Percentiles rank a stretch among this genome's conserved stretches.
Conservation (phyloP, 2,113 vertebrate genomes). For the Psittacus erithacus region DNA sequence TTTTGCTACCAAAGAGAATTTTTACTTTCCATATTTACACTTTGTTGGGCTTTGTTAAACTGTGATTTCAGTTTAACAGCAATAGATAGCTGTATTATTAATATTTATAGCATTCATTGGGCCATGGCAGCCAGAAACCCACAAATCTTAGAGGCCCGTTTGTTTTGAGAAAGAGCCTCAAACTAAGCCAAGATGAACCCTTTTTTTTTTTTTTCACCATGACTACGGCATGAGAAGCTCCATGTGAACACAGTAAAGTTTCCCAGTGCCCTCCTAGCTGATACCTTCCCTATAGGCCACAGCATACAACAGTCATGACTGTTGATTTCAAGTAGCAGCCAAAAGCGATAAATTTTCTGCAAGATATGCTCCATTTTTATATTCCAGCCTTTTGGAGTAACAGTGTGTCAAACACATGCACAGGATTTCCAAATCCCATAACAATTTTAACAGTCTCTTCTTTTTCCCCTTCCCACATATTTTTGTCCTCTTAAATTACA, state of each 20-base stretch:
- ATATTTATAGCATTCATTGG: not conserved
- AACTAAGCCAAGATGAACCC: not conserved
- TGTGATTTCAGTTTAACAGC: not conserved
- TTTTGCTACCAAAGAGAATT: not conserved
- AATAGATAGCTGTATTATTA: not conserved
- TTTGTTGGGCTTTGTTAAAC: not conserved
- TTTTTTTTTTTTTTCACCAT: not conserved
- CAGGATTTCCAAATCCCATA: slow-evolving; percentile 11
- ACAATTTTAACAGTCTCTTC: not conserved
- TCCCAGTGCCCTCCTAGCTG: not conserved
- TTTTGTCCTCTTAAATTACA: not conserved
- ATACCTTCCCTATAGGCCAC: not conserved
- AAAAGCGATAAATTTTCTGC: not conserved
- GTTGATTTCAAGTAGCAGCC: not conserved
- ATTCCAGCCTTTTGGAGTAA: not conserved
- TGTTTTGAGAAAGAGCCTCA: not conserved
- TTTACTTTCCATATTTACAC: not conserved
- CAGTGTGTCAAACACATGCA: not conserved
- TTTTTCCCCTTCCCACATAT: not conserved
- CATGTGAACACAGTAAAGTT: not conserved
- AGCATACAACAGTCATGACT: not conserved
- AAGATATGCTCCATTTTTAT: not conserved
- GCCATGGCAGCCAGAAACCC: not conserved
- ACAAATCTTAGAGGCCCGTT: not conserved
- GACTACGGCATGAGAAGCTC: not conserved